Evolutionary conservation across 2,113 vertebrate genomes (phyloP), one percentile per base, ranked within the genome.

Genomic region (Pollachius pollachius): DNA sequence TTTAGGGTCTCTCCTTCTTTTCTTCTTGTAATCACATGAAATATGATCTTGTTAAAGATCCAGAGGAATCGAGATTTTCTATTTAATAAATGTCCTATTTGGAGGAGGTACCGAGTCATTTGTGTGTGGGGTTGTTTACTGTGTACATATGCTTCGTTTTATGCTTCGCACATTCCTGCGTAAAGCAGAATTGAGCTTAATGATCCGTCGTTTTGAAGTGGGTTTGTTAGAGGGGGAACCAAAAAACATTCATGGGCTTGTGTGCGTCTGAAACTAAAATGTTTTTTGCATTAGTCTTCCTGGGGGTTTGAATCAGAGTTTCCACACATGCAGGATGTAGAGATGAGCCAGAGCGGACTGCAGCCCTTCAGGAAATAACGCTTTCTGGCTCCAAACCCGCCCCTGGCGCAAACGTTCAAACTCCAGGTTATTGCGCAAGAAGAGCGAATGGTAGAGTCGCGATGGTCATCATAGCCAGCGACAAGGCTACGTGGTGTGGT

Each of bases 261-360:
- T 73, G 34, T 75, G 70, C 15, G 18, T 27, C 25, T 1, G 73
- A 48, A 48, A 48, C 8, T 2, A 48, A 48, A 48, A 62, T 87
- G 79, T 72, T 84, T 84, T 86, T 79, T 83, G 80, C 72, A 73
- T 83, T 78, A 82, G 48, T 76, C 58, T 52, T 73, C 30, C 58
- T 61, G 64, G 71, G 78, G 63, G 58, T 54, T 76, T 81, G 79
- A 88, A 76, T 89, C 84, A 87, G 52, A 85, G 64, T 85, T 87
- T 90, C 84, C 87, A 90, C 74, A 68, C 71, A 75, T 77, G 75
- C 77, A 87, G 85, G 87, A 82, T 86, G 85, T 84, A 83, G 79
- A 80, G 74, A 88, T 72, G 77, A 78, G 84, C 78, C 74, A 27
- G 64, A 77, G 62, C 63, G 70, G 72, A 65, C 73, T 73, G 68